Base-by-base conservation (phyloP, 2,113 vertebrate species). In the Myrmophylax atrothorax region DNA sequence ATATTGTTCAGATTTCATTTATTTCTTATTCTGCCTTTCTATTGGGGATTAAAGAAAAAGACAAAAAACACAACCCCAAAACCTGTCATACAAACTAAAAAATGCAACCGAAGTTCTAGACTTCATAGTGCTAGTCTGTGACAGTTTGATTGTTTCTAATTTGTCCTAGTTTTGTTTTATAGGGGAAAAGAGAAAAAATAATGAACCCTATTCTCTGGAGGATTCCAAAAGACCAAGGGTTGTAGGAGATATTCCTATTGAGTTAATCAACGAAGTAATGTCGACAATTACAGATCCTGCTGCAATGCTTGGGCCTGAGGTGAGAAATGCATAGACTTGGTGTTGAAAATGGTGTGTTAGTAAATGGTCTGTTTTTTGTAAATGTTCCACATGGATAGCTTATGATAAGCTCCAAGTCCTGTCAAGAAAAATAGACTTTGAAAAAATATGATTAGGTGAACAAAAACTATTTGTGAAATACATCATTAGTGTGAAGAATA, bases 211-310 rank as follows among this genome's bases (percentile, higher is more conserved):
- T 76, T 89, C 97, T 83, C 83, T 98, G n/a, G 99, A 99, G 95
- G 99, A 99, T 73, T 98, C 97, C 58, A 99, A 99, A 97, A 99
- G 98, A 92, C 98, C 98, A 24, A 97, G 98, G 56, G 98, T 99
- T 91, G 97, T 99, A 83, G 99, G 99, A 33, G 99, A 99, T 97
- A 99, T 99, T 98, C 99, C 99, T 38, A 98, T 99, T 98, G 99
- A 99, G 84, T 97, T 99, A 94, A 99, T 99, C 96, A 99, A 98
- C 11, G 99, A 99, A 98, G 99, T 99, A 84, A 99, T 99, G 99
- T 99, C 99, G 37, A 99, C 99, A 82, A 99, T 99, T 96, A 98
- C 99, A 19, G 99, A 99, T 96, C 99, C 99, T 81, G 97, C 98
- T 22, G 98, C 99, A 42, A 98, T 99, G 98, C 98, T 99, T 0